phyloP scores from a whole-genome alignment of 2,888 invertebrate species.

The Netelia inedita region DNA sequence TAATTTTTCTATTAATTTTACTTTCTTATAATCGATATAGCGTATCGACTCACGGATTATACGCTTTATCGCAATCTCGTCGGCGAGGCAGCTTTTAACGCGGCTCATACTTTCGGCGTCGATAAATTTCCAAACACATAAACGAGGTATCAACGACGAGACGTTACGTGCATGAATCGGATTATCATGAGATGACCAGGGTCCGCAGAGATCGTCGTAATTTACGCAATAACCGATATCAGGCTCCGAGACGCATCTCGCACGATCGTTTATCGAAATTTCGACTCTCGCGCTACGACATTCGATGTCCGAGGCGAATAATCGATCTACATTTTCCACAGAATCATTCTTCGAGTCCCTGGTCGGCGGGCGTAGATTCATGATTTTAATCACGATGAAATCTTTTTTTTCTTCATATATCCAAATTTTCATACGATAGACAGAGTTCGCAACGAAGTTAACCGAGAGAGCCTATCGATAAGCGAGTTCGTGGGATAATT shows the following conservation, averaged over 20 bases:
- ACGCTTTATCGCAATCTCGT: constrained; percentile 71
- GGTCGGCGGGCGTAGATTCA: neutral
- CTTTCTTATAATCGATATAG: too few relatives aligned
- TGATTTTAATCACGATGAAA: constrained; percentile 19
- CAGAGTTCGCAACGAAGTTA: constrained; percentile 32
- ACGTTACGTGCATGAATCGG: constrained; percentile 68
- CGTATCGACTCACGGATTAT: constrained; percentile 74
- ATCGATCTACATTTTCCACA: constrained; percentile 38
- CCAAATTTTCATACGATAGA: too few relatives aligned
- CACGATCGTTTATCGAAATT: neutral
- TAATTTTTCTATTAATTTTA: neutral
- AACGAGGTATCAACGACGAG: constrained; percentile 65
- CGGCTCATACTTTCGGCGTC: constrained; percentile 71
- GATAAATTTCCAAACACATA: constrained; percentile 77
- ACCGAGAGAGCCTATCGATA: constrained; percentile 1
- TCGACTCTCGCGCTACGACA: neutral
- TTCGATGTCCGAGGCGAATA: constrained; percentile 53
- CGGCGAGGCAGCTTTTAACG: constrained; percentile 73
- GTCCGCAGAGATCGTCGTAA: constrained; percentile 78
- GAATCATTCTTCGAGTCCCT: neutral
- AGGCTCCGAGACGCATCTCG: constrained; percentile 68
- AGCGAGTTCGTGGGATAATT: neutral
- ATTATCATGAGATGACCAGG: constrained; percentile 73
- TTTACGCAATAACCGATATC: constrained; percentile 71
- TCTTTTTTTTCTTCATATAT: neutral